Evolutionary conservation across 2,888 invertebrate genomes (phyloP).

Genomic region (Drosophila cognata): DNA sequence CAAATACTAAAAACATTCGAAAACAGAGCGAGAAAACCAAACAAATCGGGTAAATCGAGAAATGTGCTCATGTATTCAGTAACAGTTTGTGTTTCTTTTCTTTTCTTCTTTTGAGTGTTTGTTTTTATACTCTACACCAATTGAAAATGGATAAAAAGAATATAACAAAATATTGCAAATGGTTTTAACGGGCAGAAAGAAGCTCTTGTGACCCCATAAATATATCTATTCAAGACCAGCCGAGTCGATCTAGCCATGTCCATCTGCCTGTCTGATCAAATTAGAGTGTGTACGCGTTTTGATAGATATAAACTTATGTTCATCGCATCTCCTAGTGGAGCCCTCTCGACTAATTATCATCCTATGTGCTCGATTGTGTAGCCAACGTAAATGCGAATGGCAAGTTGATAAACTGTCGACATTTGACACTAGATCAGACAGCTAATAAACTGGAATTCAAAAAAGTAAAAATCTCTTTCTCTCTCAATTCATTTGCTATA

Average conservation of each 20-base stretch:
- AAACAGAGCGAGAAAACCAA: conserved; percentile 8
- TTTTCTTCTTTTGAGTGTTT: background rate
- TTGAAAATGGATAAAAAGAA: background rate
- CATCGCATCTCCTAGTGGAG: background rate
- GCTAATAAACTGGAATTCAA: background rate
- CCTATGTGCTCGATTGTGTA: background rate
- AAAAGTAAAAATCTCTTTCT: background rate
- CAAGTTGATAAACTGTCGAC: conserved; percentile 41
- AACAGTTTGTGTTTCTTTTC: background rate
- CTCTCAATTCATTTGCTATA: background rate
- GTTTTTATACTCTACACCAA: background rate
- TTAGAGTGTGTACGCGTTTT: background rate
- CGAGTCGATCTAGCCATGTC: background rate
- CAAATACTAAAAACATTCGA: background rate
- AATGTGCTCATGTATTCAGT: conserved; percentile 13
- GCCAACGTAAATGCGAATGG: conserved; percentile 7
- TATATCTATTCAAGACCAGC: background rate
- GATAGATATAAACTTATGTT: background rate
- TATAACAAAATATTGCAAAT: background rate
- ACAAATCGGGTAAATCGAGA: conserved; percentile 17
- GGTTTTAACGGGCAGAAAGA: background rate
- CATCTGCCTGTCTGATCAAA: background rate
- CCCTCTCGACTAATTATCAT: background rate
- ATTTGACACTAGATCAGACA: conserved; percentile 24
- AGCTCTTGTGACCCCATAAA: background rate